These are phyloP conservation scores for Chiroxiphia lanceolata DNA, from an alignment of 2,797 vertebrate species.

Conservation along the genomic window DNA sequence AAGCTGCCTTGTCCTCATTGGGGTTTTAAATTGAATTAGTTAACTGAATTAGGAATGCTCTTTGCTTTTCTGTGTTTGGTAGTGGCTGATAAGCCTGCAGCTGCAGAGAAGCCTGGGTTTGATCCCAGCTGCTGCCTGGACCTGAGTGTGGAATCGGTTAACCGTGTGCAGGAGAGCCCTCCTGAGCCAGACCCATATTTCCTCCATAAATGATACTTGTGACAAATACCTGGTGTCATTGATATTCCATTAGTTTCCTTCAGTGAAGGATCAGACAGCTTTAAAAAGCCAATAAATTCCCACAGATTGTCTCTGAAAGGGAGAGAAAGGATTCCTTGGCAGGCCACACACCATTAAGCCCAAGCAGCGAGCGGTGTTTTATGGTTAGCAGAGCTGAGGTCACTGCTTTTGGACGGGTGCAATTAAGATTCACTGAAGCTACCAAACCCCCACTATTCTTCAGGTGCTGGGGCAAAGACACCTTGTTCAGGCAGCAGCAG, in stretches of 20 bases:
- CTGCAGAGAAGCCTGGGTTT: not conserved
- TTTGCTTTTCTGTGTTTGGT: conserved; percentile 48
- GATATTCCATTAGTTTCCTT: conserved; percentile 62
- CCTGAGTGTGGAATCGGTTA: not conserved
- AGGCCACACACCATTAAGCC: conserved; percentile 63
- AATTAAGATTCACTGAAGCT: conserved; percentile 49
- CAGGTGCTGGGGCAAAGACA: not conserved
- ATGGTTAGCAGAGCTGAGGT: conserved; percentile 53
- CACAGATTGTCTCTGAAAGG: conserved; percentile 47
- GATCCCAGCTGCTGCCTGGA: conserved; percentile 8
- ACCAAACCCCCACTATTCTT: not conserved
- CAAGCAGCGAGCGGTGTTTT: conserved; percentile 33
- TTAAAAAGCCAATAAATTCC: conserved; percentile 68
- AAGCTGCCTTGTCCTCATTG: conserved; percentile 19
- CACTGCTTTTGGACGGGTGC: conserved; percentile 11
- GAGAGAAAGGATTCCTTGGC: conserved; percentile 44
- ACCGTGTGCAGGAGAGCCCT: not conserved
- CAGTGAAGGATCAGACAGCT: conserved; percentile 57
- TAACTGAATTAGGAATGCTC: conserved; percentile 59
- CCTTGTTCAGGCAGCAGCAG: not conserved
- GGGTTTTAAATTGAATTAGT: conserved; percentile 60
- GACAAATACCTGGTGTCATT: conserved; percentile 64
- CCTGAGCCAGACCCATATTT: conserved; percentile 17
- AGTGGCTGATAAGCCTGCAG: conserved; percentile 45
- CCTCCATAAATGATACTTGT: conserved; percentile 32